Evolutionary conservation across 2,797 vertebrate species (phyloP).

Genomic region (Spondyliosoma cantharus): DNA sequence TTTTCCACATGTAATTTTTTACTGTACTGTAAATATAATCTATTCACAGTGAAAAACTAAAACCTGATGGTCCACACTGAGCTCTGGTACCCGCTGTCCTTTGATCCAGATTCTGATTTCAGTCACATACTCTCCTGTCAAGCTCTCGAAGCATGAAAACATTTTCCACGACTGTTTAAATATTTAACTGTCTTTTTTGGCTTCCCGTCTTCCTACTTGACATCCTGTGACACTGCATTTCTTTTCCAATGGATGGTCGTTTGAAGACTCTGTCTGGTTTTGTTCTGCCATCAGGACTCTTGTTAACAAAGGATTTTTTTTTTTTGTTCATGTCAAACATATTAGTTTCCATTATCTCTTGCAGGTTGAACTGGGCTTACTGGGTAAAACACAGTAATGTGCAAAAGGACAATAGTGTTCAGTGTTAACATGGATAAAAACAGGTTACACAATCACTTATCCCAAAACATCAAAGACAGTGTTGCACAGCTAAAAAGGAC

Average conservation of each 20-base stretch:
- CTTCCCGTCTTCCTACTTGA: background rate
- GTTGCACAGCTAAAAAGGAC: background rate
- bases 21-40: background rate
- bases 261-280: constrained; percentile 1
- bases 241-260: background rate
- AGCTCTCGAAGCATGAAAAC: background rate
- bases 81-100: background rate
- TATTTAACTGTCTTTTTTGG: background rate
- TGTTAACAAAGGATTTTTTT: background rate
- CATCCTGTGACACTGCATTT: background rate
- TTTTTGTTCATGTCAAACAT: background rate
- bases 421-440: background rate
- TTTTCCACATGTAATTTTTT: background rate
- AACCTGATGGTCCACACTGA: background rate
- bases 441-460: background rate
- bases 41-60: background rate
- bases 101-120: background rate
- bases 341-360: background rate
- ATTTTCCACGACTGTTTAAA: constrained; percentile 15
- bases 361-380: background rate
- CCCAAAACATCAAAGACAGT: no score
- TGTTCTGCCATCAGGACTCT: background rate
- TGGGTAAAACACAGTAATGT: no score
- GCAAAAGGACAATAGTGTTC: background rate
- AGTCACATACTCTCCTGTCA: background rate